These are phyloP conservation scores for Lampris incognitus DNA, from an alignment of 2,113 vertebrate species.

Conservation along the genomic window DNA sequence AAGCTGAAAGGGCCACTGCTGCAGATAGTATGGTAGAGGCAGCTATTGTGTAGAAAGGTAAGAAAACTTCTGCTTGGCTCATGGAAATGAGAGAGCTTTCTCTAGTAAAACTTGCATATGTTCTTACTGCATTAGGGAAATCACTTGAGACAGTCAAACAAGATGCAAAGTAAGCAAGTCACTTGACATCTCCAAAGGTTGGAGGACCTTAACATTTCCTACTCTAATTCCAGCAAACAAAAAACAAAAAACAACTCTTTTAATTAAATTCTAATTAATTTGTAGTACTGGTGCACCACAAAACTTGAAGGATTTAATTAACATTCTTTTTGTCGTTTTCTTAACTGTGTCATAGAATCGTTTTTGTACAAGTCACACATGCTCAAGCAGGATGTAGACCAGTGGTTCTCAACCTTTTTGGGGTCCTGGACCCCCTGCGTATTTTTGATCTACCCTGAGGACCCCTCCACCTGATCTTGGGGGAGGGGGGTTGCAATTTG, in stretches of 20 bases:
- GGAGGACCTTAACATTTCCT: conserved; percentile 5
- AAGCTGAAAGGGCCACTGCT: conserved; percentile 44
- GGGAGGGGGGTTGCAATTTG: too few relatives aligned
- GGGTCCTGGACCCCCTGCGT: too few relatives aligned
- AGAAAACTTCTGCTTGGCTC: conserved; percentile 43
- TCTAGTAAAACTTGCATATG: conserved; percentile 73
- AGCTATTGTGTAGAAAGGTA: conserved; percentile 29
- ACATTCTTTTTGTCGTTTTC: too few relatives aligned
- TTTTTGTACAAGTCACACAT: too few relatives aligned
- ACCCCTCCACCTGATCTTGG: too few relatives aligned
- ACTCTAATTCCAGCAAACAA: neutral
- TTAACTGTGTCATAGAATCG: too few relatives aligned
- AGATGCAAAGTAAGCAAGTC: conserved; percentile 78
- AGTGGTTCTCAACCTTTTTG: too few relatives aligned
- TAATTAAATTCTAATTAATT: neutral
- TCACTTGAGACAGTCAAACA: conserved; percentile 77
- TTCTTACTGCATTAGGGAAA: conserved; percentile 82
- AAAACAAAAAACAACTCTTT: too few relatives aligned
- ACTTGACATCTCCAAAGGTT: conserved; percentile 39
- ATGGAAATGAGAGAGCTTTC: conserved; percentile 76
- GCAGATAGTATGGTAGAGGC: conserved; percentile 16
- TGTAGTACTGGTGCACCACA: too few relatives aligned
- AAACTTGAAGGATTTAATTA: too few relatives aligned
- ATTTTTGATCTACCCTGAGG: too few relatives aligned
- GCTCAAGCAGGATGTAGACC: too few relatives aligned